Evolutionary conservation across 2,888 invertebrate genomes (phyloP), one percentile per base, ranked within the genome.

Genomic region (Synergus japonicus): DNA sequence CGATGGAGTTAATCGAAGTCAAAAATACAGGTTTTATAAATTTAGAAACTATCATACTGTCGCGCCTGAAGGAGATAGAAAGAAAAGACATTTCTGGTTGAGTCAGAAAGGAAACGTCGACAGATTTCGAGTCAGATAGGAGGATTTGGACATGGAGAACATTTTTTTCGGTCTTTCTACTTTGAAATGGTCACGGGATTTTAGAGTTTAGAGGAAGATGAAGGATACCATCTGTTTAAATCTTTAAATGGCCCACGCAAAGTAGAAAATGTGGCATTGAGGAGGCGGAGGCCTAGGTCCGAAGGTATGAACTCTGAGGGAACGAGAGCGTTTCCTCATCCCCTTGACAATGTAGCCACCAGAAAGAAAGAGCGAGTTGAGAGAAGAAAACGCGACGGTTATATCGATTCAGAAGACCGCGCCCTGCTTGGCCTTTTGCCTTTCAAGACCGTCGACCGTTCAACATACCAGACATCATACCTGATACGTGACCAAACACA

Each of bases 361-460:
- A 67, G 15, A 79, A 58, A 79, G 60, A 77, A 15, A 46, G 37
- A 78, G 46, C 8, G 18, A 78, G 64, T n/a, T 58, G 76, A 18
- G 73, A 58, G 66, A 65, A 15, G 37, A n/a, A 46, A 60, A 77
- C 54, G 41, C 49, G 58, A 67, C 29, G 67, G 58, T 54, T 43
- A 63, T 81, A 81, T 81, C 78, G 83, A 83, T 81, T 79, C 67
- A 64, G 78, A 78, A 82, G 79, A 82, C 82, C 79, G 79, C 82
- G 76, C 82, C 82, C 81, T 81, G 67, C 80, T 12, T 43, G 60
- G 67, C 58, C 60, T 18, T 67, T 67, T 67, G 49, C 37, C 37
- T 54, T 29, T 54, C 15, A 9, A 54, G 73, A 66, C 46, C 22
- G 13, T 15, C 22, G 44, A 67, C 10, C 46, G 46, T 67, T 9